Conservation (phyloP, 2,888 invertebrate genomes). For the Hypercompe scribonia region DNA sequence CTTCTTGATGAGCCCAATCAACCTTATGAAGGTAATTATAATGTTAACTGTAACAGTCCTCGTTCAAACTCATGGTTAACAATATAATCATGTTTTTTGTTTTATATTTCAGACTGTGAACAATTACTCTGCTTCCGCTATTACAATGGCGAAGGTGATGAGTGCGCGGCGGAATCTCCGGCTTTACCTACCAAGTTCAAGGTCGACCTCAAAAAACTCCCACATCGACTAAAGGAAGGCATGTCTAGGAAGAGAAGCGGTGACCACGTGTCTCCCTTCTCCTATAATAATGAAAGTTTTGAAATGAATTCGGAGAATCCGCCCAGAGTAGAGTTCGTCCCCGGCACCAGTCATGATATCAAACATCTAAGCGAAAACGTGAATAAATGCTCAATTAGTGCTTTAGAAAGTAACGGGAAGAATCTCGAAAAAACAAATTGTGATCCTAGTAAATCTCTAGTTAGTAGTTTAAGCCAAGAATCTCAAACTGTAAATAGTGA, state of each 20-base stretch:
- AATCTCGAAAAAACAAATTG: slow-evolving; percentile 79
- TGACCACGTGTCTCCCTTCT: slow-evolving; percentile 80
- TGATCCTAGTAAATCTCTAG: slow-evolving; percentile 84
- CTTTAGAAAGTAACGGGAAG: slow-evolving; percentile 81
- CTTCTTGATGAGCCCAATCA: slow-evolving; percentile 89
- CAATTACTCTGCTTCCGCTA: slow-evolving; percentile 90
- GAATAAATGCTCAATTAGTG: slow-evolving; percentile 86
- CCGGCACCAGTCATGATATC: slow-evolving; percentile 78
- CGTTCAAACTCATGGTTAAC: slow-evolving; percentile 16
- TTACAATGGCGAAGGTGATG: slow-evolving; percentile 88
- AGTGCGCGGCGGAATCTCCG: slow-evolving; percentile 89
- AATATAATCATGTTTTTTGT: slow-evolving; percentile 12
- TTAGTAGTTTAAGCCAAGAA: slow-evolving; percentile 78
- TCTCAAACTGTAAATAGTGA: slow-evolving; percentile 81
- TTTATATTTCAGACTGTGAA: slow-evolving; percentile 87
- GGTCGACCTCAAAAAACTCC: slow-evolving; percentile 87
- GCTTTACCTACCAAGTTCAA: slow-evolving; percentile 79
- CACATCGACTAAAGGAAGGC: slow-evolving; percentile 85
- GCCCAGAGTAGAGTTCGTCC: slow-evolving; percentile 75
- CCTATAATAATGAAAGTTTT: slow-evolving; percentile 84
- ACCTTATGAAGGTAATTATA: slow-evolving; percentile 87
- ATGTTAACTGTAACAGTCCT: slow-evolving; percentile 34
- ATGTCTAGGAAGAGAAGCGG: slow-evolving; percentile 83
- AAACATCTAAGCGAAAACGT: slow-evolving; percentile 83
- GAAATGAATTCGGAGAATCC: slow-evolving; percentile 82